Evolutionary conservation across 2,113 vertebrate genomes (phyloP).

Genomic region (Catagonus wagneri): DNA sequence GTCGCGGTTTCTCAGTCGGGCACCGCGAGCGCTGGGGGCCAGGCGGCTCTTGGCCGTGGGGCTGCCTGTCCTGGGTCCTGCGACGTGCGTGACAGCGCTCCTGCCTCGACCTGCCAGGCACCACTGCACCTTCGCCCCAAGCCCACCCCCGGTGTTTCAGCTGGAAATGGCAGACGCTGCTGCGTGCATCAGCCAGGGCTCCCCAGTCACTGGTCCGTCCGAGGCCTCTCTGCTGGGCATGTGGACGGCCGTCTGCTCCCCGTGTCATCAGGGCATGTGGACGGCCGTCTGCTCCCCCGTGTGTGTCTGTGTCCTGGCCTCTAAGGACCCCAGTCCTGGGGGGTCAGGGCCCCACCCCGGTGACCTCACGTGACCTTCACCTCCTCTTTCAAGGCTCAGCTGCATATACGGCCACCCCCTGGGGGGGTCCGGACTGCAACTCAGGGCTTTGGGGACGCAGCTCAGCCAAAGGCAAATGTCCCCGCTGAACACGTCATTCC

Average conservation of each 20-base stretch:
- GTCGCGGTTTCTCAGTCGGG: too few relatives aligned
- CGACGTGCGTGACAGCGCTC: too few relatives aligned
- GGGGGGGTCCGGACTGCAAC: not conserved
- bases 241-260: not conserved
- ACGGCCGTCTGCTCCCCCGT: not conserved
- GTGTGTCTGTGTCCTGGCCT: not conserved
- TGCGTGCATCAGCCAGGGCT: too few relatives aligned
- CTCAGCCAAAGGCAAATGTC: not conserved
- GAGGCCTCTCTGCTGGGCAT: not conserved
- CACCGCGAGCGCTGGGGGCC: too few relatives aligned
- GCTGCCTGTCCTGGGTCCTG: too few relatives aligned
- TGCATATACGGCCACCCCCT: not conserved
- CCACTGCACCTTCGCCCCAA: too few relatives aligned
- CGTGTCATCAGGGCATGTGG: too few relatives aligned
- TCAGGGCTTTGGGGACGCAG: accelerated
- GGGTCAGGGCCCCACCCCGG: not conserved
- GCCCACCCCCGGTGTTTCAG: too few relatives aligned
- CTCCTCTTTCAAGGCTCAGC: not conserved
- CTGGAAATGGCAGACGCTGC: too few relatives aligned
- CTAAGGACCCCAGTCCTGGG: not conserved
- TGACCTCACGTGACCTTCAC: not conserved
- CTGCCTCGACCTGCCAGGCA: too few relatives aligned
- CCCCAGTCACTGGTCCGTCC: accelerated
- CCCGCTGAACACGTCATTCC: accelerated
- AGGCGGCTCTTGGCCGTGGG: too few relatives aligned